phyloP scores from a whole-genome alignment of 2,797 vertebrate genomes.

The Anguilla anguilla region DNA sequence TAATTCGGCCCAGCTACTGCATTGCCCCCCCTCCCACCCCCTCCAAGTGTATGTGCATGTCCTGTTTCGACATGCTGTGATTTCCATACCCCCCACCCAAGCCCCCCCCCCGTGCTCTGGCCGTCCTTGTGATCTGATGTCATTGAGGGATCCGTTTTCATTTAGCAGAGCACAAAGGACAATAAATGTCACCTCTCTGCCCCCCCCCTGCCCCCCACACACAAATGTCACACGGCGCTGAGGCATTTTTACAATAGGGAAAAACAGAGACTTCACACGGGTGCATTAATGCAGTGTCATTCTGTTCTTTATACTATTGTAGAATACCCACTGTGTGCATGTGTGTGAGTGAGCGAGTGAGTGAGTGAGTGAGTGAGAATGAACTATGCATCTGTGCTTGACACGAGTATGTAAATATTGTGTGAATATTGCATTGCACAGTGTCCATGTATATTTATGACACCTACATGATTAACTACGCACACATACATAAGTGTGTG shows the following conservation, averaged over 20 bases:
- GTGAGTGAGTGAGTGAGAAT: background rate
- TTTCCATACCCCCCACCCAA: background rate
- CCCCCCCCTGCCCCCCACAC: background rate
- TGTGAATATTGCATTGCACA: background rate
- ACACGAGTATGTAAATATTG: background rate
- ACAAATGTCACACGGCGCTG: background rate
- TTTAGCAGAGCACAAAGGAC: conserved; percentile 19
- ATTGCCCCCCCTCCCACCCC: background rate
- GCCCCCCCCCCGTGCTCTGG: background rate
- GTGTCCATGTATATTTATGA: background rate
- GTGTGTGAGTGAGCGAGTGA: background rate
- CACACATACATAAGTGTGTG: background rate
- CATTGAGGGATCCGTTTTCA: conserved; percentile 11
- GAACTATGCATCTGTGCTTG: background rate
- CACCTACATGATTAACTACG: background rate
- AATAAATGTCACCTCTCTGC: conserved; percentile 4
- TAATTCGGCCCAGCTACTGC: background rate
- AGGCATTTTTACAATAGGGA: background rate
- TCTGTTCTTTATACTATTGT: background rate
- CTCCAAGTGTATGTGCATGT: background rate
- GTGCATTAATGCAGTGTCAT: background rate
- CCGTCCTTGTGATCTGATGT: conserved; percentile 8
- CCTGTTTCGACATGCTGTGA: background rate
- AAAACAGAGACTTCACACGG: background rate
- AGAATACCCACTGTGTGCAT: background rate